These are phyloP conservation scores for Carassius auratus DNA, from an alignment of 2,113 vertebrate species.

Conservation along the genomic window DNA sequence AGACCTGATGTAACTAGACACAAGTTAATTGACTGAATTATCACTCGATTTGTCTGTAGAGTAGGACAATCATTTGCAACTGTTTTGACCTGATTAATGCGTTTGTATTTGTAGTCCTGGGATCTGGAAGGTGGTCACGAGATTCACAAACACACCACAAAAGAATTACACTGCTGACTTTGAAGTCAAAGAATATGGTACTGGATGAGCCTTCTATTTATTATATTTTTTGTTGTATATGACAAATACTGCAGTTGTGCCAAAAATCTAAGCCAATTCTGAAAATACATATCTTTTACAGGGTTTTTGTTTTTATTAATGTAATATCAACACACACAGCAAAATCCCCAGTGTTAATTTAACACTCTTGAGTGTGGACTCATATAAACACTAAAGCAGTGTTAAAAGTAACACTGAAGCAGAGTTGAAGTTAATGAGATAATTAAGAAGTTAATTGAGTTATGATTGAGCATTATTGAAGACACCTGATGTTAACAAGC, in stretches of 20 bases:
- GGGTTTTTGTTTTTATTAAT: background rate
- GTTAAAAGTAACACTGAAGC: no score
- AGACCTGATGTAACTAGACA: background rate
- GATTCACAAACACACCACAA: slow-evolving; percentile 52
- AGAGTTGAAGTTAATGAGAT: no score
- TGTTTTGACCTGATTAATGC: background rate
- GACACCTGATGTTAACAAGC: no score
- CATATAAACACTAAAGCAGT: no score
- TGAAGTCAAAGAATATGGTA: slow-evolving; percentile 67
- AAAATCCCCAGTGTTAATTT: no score
- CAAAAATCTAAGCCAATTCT: background rate
- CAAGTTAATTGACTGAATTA: background rate
- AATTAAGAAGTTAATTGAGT: no score
- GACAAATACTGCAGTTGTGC: background rate
- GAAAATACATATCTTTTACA: background rate
- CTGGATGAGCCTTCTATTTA: background rate
- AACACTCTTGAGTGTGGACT: no score
- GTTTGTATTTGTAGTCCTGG: slow-evolving; percentile 47
- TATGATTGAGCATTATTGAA: no score
- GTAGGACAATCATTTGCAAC: background rate
- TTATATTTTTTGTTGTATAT: background rate
- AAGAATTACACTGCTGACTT: slow-evolving; percentile 61
- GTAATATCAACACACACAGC: background rate
- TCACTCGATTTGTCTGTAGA: background rate
- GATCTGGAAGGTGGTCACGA: slow-evolving; percentile 57